Percentiles rank a stretch among this genome's conserved stretches.
Conservation (phyloP, 2,888 invertebrate species). For the Caenorhabditis zanzibari region DNA sequence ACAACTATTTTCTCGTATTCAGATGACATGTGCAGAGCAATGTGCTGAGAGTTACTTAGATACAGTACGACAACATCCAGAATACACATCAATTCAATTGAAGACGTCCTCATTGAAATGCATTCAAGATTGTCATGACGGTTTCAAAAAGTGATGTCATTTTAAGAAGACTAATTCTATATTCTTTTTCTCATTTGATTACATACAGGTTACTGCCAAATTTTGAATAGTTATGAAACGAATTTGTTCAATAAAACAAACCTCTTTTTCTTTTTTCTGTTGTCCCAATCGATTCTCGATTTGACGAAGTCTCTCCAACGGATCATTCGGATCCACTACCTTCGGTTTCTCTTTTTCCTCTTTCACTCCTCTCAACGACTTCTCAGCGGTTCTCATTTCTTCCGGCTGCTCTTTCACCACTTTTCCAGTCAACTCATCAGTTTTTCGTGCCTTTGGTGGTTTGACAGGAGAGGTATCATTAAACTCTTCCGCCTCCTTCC, state of each 20-base stretch:
- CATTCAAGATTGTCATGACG: slow-evolving; percentile 66
- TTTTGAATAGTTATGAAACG: slow-evolving; percentile 32
- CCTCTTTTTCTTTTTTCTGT: slow-evolving; percentile 63
- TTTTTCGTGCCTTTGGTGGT: slow-evolving; percentile 78
- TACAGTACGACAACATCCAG: slow-evolving; percentile 64
- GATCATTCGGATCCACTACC: slow-evolving; percentile 76
- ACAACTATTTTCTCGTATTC: slow-evolving; percentile 10
- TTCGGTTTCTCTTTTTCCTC: slow-evolving; percentile 68
- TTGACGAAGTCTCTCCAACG: slow-evolving; percentile 81
- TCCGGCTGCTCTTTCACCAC: slow-evolving; percentile 48
- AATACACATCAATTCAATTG: slow-evolving; percentile 60
- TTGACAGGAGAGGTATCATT: slow-evolving; percentile 82
- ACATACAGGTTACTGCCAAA: slow-evolving; percentile 53
- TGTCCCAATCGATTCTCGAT: slow-evolving; percentile 79
- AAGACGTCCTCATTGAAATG: slow-evolving; percentile 66
- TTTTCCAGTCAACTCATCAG: slow-evolving; percentile 58
- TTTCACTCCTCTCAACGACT: slow-evolving; percentile 75
- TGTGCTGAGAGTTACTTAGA: slow-evolving; percentile 70
- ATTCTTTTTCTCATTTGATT: slow-evolving; percentile 35
- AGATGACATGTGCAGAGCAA: slow-evolving; percentile 63
- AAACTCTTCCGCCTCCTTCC: slow-evolving; percentile 83
- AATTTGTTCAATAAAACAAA: slow-evolving; percentile 23
- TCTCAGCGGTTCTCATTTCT: slow-evolving; percentile 80
- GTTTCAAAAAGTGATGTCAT: slow-evolving; percentile 29
- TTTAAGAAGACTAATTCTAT: background rate